Base-by-base conservation (phyloP, 2,113 vertebrate genomes). In the Agapornis roseicollis region DNA sequence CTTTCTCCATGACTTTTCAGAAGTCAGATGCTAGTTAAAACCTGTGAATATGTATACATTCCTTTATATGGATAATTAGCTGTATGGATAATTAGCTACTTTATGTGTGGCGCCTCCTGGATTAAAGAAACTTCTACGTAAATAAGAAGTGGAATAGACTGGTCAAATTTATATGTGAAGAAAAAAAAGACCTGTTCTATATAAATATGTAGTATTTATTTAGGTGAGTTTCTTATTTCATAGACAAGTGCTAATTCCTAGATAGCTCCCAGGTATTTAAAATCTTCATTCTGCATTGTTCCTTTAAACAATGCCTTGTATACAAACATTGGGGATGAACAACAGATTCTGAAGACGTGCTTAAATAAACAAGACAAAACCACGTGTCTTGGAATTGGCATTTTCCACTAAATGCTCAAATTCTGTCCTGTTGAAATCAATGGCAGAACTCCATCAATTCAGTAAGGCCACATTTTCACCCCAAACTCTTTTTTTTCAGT, bases 61-160 rank as follows among this genome's bases (percentile, higher is more conserved):
- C 97, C 96, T 98, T 97, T 80, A 90, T 93, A 95, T 96, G 94
- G 95, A 96, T 97, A 98, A 98, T 97, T 97, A 98, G 91, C 96
- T 96, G 85, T 93, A 95, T 95, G 95, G 95, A 96, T 97, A 98
- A 98, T 97, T 97, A 98, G 91, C 96, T 96, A 85, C 96, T 97
- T 98, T 96, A 97, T 85, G 94, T 91, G 95, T 97, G 98, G 98
- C 97, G 98, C 98, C 98, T 98, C 94, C 76, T 97, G 98, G 98
- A 98, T 98, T 98, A 98, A 94, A 96, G 95, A 97, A 94, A 96
- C 93, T 95, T 91, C 70, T 93, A 97, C 97, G 96, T 96, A 98
- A 98, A 97, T 98, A 88, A 93, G 93, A 82, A 63, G 46, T 72
- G 69, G 72, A 84, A 94, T 46, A 90, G 64, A 86, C 90, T 87